Evolutionary conservation across 2,888 invertebrate genomes (phyloP).

Genomic region (Ophion costatus): DNA sequence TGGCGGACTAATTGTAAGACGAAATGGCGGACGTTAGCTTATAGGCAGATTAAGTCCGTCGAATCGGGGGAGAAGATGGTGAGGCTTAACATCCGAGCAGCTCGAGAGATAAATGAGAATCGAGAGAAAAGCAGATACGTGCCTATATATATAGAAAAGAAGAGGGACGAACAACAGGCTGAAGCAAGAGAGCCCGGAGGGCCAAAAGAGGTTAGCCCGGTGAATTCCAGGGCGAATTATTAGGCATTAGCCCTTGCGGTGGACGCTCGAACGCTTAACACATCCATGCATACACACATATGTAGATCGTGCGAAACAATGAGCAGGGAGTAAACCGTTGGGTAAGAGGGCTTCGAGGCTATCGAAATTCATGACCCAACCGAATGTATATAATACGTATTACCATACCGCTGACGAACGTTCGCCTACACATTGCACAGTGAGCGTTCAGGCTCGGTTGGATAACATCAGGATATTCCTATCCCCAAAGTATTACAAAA

Average conservation of each 20-base stretch:
- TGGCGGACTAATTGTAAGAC: constrained; percentile 25
- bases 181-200: constrained; percentile 50
- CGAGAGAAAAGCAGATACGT: not conserved
- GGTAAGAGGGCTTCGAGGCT: not conserved
- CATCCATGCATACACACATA: constrained; percentile 20
- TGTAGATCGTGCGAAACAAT: constrained; percentile 28
- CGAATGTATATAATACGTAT: too few relatives aligned
- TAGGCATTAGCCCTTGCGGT: constrained; percentile 63
- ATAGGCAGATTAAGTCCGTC: constrained; percentile 54
- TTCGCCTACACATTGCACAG: too few relatives aligned
- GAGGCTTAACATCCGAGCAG: constrained; percentile 24
- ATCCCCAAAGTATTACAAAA: too few relatives aligned
- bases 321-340: constrained; percentile 32
- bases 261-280: constrained; percentile 52
- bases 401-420: too few relatives aligned
- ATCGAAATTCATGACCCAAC: constrained; percentile 39
- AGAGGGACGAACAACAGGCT: constrained; percentile 24
- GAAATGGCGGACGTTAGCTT: constrained; percentile 50
- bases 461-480: too few relatives aligned
- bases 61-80: constrained; percentile 36
- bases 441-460: too few relatives aligned
- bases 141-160: not conserved
- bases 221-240: constrained; percentile 68
- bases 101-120: not conserved
- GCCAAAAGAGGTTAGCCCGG: constrained; percentile 68